Evolutionary conservation across 53 echinoderm and acorn worm genomes (phyloP).

Genomic region (Actinopyga echinites): DNA sequence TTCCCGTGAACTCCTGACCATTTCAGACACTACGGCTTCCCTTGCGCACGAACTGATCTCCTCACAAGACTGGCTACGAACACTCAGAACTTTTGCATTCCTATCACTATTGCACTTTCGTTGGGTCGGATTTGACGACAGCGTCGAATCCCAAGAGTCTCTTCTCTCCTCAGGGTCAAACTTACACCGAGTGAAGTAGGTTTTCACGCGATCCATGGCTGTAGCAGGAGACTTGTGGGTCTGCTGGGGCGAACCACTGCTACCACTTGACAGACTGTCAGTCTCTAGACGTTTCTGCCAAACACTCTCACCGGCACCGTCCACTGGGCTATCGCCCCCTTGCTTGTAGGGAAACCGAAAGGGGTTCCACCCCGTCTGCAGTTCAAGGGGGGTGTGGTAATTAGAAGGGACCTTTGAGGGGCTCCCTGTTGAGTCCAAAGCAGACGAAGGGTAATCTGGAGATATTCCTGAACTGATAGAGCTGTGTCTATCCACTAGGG

Average conservation of each 20-base stretch:
- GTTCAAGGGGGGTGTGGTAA: slow-evolving; percentile 39
- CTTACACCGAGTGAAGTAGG: slow-evolving; percentile 65
- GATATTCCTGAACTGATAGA: slow-evolving; percentile 84
- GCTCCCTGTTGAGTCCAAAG: slow-evolving; percentile 50
- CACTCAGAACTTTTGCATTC: slow-evolving; percentile 49
- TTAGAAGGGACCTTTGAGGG: slow-evolving; percentile 33
- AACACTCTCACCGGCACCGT: slow-evolving; percentile 54
- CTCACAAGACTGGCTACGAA: slow-evolving; percentile 92
- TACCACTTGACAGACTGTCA: slow-evolving; percentile 52
- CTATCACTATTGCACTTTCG: slow-evolving; percentile 69
- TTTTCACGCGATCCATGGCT: slow-evolving; percentile 62
- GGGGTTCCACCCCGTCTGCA: slow-evolving; percentile 69
- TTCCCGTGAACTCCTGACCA: slow-evolving; percentile 76
- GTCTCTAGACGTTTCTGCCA: slow-evolving; percentile 81
- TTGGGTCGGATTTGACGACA: slow-evolving; percentile 24
- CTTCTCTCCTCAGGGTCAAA: slow-evolving; percentile 63
- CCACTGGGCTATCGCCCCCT: slow-evolving; percentile 57
- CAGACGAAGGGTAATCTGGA: slow-evolving; percentile 67
- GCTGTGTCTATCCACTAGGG: slow-evolving; percentile 62
- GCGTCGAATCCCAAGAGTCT: slow-evolving; percentile 51
- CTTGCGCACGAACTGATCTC: slow-evolving; percentile 94
- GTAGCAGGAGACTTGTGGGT: slow-evolving; percentile 60
- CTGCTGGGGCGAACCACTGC: slow-evolving; percentile 45
- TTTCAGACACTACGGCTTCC: slow-evolving; percentile 90
- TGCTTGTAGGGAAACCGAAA: slow-evolving; percentile 63